Conservation (phyloP, 1,140 invertebrate species). For the Halictus rubicundus region DNA sequence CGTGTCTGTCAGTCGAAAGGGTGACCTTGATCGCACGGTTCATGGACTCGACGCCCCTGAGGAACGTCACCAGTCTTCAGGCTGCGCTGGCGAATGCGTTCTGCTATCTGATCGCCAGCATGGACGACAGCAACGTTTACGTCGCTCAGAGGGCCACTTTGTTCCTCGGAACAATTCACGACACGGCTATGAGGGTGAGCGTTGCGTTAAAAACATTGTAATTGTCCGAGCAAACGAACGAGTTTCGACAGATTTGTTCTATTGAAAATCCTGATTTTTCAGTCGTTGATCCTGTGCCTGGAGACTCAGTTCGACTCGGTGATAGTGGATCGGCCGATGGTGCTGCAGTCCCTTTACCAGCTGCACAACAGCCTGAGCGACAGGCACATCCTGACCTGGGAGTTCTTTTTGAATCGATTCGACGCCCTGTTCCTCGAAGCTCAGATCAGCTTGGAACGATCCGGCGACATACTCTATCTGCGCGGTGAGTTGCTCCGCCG, state of each 20-base stretch:
- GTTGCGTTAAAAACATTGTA: too few species aligned
- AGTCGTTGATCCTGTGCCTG: constrained; percentile 92
- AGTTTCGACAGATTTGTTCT: too few species aligned
- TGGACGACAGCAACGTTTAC: constrained; percentile 97
- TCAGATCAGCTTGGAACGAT: constrained; percentile 93
- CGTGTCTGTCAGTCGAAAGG: constrained; percentile 87
- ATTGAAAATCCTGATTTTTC: too few species aligned
- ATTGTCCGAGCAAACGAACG: too few species aligned
- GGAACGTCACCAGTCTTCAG: constrained; percentile 91
- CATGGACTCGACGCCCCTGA: constrained; percentile 93
- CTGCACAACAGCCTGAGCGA: constrained; percentile 96
- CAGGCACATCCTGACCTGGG: constrained; percentile 95
- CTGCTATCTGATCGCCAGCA: constrained; percentile 96
- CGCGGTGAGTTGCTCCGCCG: constrained; percentile 83
- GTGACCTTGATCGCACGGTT: constrained; percentile 95
- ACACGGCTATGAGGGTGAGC: constrained; percentile 88
- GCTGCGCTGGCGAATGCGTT: constrained; percentile 98
- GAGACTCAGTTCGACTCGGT: constrained; percentile 97
- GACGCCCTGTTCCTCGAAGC: constrained; percentile 97
- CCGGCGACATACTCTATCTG: constrained; percentile 89
- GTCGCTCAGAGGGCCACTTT: constrained; percentile 96
- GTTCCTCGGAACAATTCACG: constrained; percentile 96
- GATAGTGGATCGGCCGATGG: constrained; percentile 97
- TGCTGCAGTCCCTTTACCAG: constrained; percentile 97
- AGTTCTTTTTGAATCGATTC: constrained; percentile 98